Evolutionary conservation across 2,113 vertebrate species (phyloP).

Genomic region (Ariopsis seemanni): DNA sequence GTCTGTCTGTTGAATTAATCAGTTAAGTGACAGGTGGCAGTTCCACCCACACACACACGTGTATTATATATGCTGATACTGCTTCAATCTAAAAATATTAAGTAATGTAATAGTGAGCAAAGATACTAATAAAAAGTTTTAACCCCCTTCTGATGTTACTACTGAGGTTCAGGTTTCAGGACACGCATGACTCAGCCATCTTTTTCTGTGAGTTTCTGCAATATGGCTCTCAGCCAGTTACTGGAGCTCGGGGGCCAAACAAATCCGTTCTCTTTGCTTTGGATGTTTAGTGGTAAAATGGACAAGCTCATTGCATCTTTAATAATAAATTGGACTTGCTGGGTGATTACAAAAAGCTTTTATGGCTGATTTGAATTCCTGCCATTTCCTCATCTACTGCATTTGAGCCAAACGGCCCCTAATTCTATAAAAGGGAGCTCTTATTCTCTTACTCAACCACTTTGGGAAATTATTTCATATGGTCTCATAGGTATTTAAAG

Average conservation of each 20-base stretch:
- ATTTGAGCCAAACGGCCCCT: neutral
- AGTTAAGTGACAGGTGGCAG: slow-evolving; percentile 8
- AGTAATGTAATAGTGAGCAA: neutral
- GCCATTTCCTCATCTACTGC: neutral
- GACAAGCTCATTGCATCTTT: neutral
- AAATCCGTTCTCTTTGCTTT: neutral
- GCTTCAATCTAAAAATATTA: neutral
- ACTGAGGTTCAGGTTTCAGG: neutral
- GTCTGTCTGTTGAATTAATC: slow-evolving; percentile 21
- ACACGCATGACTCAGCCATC: neutral
- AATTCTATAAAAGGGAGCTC: neutral
- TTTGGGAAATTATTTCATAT: neutral
- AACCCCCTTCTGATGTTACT: neutral
- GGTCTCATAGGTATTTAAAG: neutral
- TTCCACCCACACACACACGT: slow-evolving; percentile 4
- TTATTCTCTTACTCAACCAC: neutral
- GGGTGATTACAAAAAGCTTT: slow-evolving; percentile 9
- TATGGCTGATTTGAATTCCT: neutral
- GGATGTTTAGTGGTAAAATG: neutral
- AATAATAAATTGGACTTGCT: slow-evolving; percentile 1
- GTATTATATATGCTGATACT: slow-evolving; percentile 22
- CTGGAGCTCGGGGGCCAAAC: neutral
- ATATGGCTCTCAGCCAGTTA: neutral
- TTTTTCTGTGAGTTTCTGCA: neutral
- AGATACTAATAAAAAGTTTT: neutral